Percentiles rank a stretch among this genome's conserved stretches.
Conservation (phyloP, 2,888 invertebrate genomes). For the Amphiduros pacificus region DNA sequence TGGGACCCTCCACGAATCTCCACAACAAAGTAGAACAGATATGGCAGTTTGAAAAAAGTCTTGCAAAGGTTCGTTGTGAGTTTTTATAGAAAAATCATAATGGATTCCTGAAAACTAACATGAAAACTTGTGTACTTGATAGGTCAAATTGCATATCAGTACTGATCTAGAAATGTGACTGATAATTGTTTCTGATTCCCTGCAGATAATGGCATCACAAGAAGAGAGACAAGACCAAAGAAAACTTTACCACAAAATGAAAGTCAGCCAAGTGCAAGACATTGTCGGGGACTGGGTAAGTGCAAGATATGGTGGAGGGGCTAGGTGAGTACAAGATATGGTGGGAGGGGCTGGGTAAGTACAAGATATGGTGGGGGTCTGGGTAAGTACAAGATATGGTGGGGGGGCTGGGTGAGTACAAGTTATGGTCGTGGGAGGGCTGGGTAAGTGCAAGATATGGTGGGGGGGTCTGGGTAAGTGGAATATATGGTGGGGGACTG, state of each 20-base stretch:
- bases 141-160: too few relatives aligned
- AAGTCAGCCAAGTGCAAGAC: slow-evolving; percentile 5
- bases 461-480: slow-evolving; percentile 10
- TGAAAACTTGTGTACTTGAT: too few relatives aligned
- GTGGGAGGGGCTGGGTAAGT: too few relatives aligned
- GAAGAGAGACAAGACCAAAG: slow-evolving; percentile 17
- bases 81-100: too few relatives aligned
- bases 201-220: slow-evolving; percentile 2
- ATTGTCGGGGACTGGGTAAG: slow-evolving; percentile 9
- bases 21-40: slow-evolving; percentile 33
- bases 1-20: slow-evolving; percentile 35
- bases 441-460: slow-evolving; percentile 1
- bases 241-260: slow-evolving; percentile 16
- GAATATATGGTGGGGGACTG: neutral
- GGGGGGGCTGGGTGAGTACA: too few relatives aligned
- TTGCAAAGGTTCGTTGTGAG: slow-evolving; percentile 40
- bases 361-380: slow-evolving; percentile 1
- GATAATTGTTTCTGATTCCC: too few relatives aligned
- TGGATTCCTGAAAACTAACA: too few relatives aligned
- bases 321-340: too few relatives aligned
- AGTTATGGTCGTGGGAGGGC: too few relatives aligned
- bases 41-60: slow-evolving; percentile 42
- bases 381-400: slow-evolving; percentile 10
- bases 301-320: too few relatives aligned
- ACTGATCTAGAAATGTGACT: too few relatives aligned